Base-by-base conservation (phyloP, 2,113 vertebrate species). In the Tinamus guttatus region DNA sequence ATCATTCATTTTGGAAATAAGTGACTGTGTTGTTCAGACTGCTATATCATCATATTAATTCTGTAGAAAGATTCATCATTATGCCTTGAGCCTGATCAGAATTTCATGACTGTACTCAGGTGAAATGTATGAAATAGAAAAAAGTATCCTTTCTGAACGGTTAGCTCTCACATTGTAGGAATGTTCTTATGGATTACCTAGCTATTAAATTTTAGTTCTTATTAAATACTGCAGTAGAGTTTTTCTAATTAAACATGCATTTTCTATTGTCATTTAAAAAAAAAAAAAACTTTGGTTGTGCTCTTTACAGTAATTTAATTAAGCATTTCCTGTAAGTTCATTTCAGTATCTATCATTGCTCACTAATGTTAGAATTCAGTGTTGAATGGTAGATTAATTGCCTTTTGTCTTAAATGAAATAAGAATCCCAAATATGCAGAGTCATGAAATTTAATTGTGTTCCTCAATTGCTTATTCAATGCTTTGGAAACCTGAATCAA, bases 391-490 rank as follows among this genome's bases (percentile, higher is more conserved):
- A 98, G 97, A 98, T 98, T 99, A 98, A 98, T 98, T 98, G 98
- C 96, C 96, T 97, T 99, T 98, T 98, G 97, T 98, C 98, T 98
- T 98, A 98, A 96, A 98, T 97, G 98, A 98, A 98, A 98, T 98
- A 98, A 97, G 97, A 98, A 98, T 97, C 96, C 97, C 97, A 98
- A 98, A 99, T 98, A 98, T 98, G 98, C 98, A 91, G 94, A 96
- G 97, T 98, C 98, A 99, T 98, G 98, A 98, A 98, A 98, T 98
- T 97, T 98, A 98, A 98, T 98, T 98, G 97, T 98, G 97, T 97
- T 98, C 95, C 97, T 98, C 98, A 96, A 97, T 98, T 98, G 97
- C 98, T 98, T 97, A 97, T 98, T 98, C 98, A 97, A 80, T 98
- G 97, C 97, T 94, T 96, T 97, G 97, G 96, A 98, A 98, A 98